Base-by-base conservation (phyloP, 2,888 invertebrate species). In the Morpho achilles region DNA sequence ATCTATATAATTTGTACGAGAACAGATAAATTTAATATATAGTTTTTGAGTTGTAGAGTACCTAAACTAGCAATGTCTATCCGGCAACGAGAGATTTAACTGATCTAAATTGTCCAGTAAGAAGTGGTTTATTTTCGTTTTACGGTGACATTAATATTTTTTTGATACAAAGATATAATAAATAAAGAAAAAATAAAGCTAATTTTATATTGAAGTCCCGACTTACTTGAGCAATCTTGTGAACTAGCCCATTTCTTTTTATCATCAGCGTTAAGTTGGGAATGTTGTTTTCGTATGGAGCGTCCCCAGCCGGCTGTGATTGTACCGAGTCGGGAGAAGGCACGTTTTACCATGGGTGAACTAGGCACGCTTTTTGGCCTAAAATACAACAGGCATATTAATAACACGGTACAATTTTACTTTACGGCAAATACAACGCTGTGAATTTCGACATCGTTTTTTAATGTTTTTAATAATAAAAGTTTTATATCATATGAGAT, bases 311-410 rank as follows among this genome's bases (percentile, higher is more conserved):
- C 96, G 0, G 97, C 96, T 0, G 97, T 97, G 69, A 97, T 95
- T 51, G 96, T 97, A 10, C 97, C 97, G 60, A 97, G 88, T 16
- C 97, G 93, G n/a, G 96, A 96, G 81, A 97, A 97, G 1, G 97
- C 97, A 39, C 97, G 92, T 82, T 97, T 97, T 66, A 97, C 96
- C 96, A 97, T 97, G 41, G 97, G 97, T 48, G 97, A 97, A 70
- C 96, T 97, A 40, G 97, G 97, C 61, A 97, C 97, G 82, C 97
- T 97, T 90, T 97, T 97, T 68, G 97, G 97, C 76, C 96, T 94
- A 89, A 63, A 89, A 77, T 7, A 53, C 16, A n/a, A 44, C 3
- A 9, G 42, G 3, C 4, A 8, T 9, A 43, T 9, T 16, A 16
- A 16, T 16, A 16, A 16, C 16, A 16, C 1, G 16, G 16, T 16